phyloP scores from a whole-genome alignment of 2,888 invertebrate genomes.

The Cryptocephalus primarius region DNA sequence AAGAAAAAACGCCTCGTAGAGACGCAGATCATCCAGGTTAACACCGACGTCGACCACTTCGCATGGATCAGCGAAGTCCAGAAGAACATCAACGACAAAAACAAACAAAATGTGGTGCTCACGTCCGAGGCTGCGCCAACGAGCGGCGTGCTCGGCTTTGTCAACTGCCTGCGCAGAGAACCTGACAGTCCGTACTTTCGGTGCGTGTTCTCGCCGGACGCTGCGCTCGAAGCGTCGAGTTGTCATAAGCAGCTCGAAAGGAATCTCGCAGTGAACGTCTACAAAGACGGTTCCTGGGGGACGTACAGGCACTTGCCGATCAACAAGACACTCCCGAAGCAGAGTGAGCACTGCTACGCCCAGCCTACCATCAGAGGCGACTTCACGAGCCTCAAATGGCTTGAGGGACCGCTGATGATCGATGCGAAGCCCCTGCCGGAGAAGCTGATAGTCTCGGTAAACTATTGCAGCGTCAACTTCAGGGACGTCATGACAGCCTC shows the following conservation, averaged over 20 bases:
- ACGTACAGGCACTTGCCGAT: slow-evolving; percentile 74
- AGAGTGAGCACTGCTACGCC: slow-evolving; percentile 59
- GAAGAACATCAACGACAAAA: slow-evolving; percentile 26
- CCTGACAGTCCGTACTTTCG: slow-evolving; percentile 37
- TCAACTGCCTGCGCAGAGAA: slow-evolving; percentile 57
- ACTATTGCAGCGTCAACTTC: slow-evolving; percentile 81
- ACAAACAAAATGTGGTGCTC: slow-evolving; percentile 47
- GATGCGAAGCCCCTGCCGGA: slow-evolving; percentile 14
- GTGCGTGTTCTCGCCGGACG: slow-evolving; percentile 44
- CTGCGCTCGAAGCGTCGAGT: slow-evolving; percentile 40
- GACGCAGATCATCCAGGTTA: slow-evolving; percentile 37
- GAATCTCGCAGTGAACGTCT: slow-evolving; percentile 73
- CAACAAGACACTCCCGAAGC: slow-evolving; percentile 38
- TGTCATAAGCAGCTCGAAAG: slow-evolving; percentile 56
- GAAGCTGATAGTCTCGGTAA: slow-evolving; percentile 19
- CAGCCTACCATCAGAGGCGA: slow-evolving; percentile 75
- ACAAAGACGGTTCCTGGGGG: slow-evolving; percentile 45
- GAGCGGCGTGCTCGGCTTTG: slow-evolving; percentile 71
- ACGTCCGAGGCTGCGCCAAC: slow-evolving; percentile 50
- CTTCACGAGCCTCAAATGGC: slow-evolving; percentile 73
- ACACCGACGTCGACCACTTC: slow-evolving; percentile 17
- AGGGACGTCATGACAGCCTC: slow-evolving; percentile 91
- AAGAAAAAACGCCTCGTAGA: slow-evolving; percentile 29
- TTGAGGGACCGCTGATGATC: slow-evolving; percentile 50
- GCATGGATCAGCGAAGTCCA: slow-evolving; percentile 43